Conservation (phyloP, 2,113 vertebrate genomes). For the Epinephelus moara region DNA sequence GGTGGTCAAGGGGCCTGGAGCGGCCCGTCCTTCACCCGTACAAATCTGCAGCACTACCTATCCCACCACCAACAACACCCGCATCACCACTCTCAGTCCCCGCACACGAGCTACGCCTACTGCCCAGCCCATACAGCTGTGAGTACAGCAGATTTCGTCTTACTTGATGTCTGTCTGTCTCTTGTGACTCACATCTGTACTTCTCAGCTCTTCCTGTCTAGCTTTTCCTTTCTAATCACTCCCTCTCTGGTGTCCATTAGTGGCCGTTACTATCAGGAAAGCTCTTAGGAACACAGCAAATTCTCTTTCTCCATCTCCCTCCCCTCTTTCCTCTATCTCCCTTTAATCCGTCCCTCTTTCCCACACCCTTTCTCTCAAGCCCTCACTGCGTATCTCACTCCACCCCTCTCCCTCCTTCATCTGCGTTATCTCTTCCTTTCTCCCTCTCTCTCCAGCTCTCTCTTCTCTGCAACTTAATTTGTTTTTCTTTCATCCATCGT, state of each 20-base stretch:
- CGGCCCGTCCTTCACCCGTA: conserved; percentile 80
- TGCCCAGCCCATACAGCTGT: conserved; percentile 88
- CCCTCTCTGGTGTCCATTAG: conserved; percentile 30
- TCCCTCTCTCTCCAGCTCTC: conserved; percentile 17
- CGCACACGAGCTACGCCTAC: conserved; percentile 88
- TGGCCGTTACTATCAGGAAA: conserved; percentile 33
- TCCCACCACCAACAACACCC: conserved; percentile 63
- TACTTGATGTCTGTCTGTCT: neutral
- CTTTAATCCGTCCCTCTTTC: conserved; percentile 45
- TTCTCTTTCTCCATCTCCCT: conserved; percentile 14
- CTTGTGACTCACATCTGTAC: conserved; percentile 14
- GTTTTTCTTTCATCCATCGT: conserved; percentile 68
- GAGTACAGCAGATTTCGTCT: conserved; percentile 75
- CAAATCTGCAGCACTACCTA: conserved; percentile 87
- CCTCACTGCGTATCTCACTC: conserved; percentile 23
- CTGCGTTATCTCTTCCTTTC: conserved; percentile 38
- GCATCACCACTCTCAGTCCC: conserved; percentile 48
- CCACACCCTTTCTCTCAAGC: conserved; percentile 52
- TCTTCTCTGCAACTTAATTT: conserved; percentile 66
- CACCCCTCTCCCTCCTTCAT: neutral
- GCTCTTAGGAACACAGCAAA: conserved; percentile 29
- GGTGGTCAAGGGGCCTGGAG: conserved; percentile 86
- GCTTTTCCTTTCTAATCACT: conserved; percentile 22
- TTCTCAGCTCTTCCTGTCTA: conserved; percentile 1
- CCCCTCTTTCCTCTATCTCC: conserved; percentile 1